These are phyloP conservation scores for Thripadectes ignobilis DNA, from an alignment of 2,797 vertebrate species.

Conservation along the genomic window DNA sequence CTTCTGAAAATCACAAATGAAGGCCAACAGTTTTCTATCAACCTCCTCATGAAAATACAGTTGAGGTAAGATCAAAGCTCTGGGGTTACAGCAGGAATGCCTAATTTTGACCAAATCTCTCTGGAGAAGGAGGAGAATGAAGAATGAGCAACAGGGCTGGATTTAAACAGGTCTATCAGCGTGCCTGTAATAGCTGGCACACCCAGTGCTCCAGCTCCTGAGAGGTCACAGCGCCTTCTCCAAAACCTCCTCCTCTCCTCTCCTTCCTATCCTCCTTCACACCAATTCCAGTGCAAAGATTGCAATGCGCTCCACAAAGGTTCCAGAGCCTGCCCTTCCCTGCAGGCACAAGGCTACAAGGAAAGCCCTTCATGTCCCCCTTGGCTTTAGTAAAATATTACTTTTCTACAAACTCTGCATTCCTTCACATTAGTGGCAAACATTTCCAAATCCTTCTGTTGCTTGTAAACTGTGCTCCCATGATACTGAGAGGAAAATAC, in stretches of 20 bases:
- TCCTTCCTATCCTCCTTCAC: neutral
- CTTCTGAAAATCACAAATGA: slow-evolving; percentile 44
- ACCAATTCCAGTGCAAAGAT: neutral
- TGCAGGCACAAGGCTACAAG: neutral
- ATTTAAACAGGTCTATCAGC: neutral
- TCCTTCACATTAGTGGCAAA: neutral
- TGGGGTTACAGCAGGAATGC: neutral
- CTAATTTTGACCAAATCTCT: neutral
- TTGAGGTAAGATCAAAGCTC: slow-evolving; percentile 28
- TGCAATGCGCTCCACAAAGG: neutral
- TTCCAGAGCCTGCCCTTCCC: neutral
- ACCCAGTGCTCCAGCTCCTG: neutral
- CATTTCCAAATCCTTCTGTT: neutral
- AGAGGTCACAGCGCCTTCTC: neutral
- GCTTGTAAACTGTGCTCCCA: neutral
- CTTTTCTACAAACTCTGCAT: neutral
- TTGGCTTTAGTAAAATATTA: neutral
- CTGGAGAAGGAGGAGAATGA: neutral
- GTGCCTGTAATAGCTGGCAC: neutral
- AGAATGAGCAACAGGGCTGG: neutral
- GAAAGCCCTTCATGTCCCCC: neutral
- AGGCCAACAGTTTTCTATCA: slow-evolving; percentile 37
- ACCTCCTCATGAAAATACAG: neutral
- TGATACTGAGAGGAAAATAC: neutral
- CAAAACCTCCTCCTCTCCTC: neutral